Evolutionary conservation across 2,797 vertebrate genomes (phyloP).

Genomic region (Cyprinella venusta): DNA sequence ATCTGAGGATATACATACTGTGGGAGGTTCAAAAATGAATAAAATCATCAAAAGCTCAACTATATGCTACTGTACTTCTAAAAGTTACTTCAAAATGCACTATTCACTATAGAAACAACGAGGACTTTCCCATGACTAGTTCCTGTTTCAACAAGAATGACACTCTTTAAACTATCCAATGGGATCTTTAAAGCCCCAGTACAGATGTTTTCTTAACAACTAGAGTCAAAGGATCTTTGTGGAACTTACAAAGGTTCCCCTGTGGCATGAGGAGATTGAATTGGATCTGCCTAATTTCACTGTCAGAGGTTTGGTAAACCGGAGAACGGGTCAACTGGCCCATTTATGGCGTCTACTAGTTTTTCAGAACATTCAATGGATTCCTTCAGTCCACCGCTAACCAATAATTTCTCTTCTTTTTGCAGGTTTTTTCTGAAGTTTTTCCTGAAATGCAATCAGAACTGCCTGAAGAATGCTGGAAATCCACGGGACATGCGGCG

Average conservation of each 20-base stretch:
- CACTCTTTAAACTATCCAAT: not conserved
- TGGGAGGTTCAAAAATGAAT: not conserved
- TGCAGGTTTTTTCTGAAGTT: conserved; percentile 99
- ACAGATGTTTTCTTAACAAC: not conserved
- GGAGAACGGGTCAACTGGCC: not conserved
- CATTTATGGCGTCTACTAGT: not conserved
- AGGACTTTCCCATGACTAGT: not conserved
- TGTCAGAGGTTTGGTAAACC: conserved; percentile 12
- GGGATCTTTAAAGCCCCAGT: not conserved
- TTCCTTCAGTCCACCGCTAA: conserved; percentile 5
- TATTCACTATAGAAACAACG: not conserved
- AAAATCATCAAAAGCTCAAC: not conserved
- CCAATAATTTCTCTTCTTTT: conserved; percentile 55
- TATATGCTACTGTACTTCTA: not conserved
- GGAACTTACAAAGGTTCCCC: conserved; percentile 17
- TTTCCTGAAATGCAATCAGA: conserved; percentile 99
- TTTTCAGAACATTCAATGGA: conserved; percentile 2
- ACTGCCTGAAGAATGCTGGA: conserved; percentile 99
- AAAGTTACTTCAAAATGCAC: not conserved
- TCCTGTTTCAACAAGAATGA: not conserved
- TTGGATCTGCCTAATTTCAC: conserved; percentile 6
- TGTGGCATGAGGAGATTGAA: not conserved
- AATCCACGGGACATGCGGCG: conserved; percentile 98
- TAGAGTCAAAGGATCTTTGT: conserved; percentile 27
- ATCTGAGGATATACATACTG: no score